Evolutionary conservation across 2,888 invertebrate species (phyloP).

Genomic region (Hirudinaria manillensis): DNA sequence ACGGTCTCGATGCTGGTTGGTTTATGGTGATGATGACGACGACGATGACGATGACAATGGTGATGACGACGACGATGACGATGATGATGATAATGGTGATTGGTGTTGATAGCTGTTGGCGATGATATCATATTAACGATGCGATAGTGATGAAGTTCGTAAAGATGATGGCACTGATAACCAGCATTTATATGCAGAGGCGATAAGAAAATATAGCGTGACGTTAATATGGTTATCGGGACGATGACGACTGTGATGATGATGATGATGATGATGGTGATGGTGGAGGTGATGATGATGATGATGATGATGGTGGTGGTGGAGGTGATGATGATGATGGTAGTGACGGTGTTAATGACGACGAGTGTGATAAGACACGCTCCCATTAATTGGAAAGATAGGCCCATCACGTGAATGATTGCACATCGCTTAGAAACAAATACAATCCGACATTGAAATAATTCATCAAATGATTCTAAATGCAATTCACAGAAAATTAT

Average conservation of each 20-base stretch:
- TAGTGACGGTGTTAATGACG: background rate
- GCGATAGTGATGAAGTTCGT: background rate
- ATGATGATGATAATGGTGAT: background rate
- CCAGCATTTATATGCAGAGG: background rate
- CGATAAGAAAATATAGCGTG: background rate
- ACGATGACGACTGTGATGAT: background rate
- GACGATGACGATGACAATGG: background rate
- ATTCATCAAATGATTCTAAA: no score
- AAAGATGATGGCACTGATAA: slow-evolving; percentile 10
- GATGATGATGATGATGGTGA: slow-evolving; percentile 3
- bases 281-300: background rate
- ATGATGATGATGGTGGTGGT: background rate
- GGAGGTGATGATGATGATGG: background rate
- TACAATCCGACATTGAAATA: no score
- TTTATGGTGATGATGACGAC: no score
- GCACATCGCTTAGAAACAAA: no score
- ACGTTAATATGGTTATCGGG: background rate
- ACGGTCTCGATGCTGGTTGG: no score
- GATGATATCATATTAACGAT: background rate
- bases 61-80: background rate
- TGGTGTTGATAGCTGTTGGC: no score
- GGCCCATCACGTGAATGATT: no score
- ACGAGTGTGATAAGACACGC: no score
- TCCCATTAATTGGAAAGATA: no score
- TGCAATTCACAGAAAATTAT: no score